Conservation (phyloP, 2,113 vertebrate species). For the Epinephelus lanceolatus region DNA sequence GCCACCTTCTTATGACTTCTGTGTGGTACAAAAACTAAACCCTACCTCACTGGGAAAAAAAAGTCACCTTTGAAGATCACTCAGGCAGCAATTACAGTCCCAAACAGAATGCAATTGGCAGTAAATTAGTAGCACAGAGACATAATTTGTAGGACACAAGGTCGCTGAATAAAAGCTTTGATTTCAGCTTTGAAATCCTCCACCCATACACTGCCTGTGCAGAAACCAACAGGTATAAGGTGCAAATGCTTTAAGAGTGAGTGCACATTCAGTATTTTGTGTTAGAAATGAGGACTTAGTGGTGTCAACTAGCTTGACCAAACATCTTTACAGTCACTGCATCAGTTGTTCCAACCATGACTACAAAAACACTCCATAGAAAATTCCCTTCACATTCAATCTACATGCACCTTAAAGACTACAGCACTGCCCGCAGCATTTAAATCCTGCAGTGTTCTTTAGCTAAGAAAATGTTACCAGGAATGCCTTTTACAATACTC, state of each 20-base stretch:
- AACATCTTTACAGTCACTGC: no score
- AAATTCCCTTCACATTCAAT: no score
- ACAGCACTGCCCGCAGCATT: not conserved
- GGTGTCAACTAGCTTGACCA: no score
- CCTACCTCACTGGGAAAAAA: not conserved
- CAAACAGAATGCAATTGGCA: not conserved
- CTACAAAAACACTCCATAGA: no score
- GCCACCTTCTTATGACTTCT: not conserved
- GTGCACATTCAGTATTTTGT: no score
- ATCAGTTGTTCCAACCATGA: no score
- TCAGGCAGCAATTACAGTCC: not conserved
- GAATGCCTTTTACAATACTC: not conserved
- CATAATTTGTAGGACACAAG: no score
- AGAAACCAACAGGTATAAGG: not conserved
- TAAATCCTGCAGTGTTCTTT: not conserved
- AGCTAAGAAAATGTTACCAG: not conserved
- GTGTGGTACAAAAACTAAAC: not conserved
- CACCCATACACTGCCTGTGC: not conserved
- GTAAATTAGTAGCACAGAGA: not conserved
- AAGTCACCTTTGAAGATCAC: not conserved
- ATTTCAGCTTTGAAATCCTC: not conserved
- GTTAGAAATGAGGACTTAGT: no score
- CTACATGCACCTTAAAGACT: not conserved
- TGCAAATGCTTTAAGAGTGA: no score
- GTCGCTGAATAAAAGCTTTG: no score